Evolutionary conservation across 2,797 vertebrate species (phyloP).

Genomic region (Apogon hyalosoma): DNA sequence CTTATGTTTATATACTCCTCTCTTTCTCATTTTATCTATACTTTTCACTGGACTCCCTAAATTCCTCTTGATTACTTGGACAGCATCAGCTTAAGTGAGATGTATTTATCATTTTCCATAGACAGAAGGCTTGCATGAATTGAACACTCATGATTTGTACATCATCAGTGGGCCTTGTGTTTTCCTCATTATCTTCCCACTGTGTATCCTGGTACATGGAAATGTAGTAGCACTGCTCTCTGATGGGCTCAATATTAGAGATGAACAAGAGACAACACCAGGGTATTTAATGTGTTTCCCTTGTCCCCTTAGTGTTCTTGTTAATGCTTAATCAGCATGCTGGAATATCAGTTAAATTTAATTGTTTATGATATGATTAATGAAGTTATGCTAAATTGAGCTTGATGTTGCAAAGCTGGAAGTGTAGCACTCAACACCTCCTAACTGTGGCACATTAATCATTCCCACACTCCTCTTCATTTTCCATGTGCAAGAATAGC

Average conservation of each 20-base stretch:
- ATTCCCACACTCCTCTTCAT: conserved; percentile 44
- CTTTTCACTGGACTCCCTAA: conserved; percentile 22
- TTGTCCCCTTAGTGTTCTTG: conserved; percentile 53
- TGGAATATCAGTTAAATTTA: conserved; percentile 68
- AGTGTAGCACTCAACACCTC: conserved; percentile 54
- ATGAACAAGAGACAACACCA: conserved; percentile 20
- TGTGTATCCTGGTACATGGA: conserved; percentile 42
- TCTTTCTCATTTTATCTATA: not conserved
- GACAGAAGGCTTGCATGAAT: conserved; percentile 70
- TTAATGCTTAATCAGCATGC: conserved; percentile 65
- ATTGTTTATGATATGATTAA: conserved; percentile 75
- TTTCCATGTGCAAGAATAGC: conserved; percentile 33
- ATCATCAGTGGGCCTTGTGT: conserved; percentile 47
- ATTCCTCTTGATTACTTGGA: conserved; percentile 49
- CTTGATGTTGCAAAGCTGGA: conserved; percentile 36
- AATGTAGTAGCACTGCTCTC: conserved; percentile 30
- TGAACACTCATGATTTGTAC: conserved; percentile 65
- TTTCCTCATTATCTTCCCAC: conserved; percentile 23
- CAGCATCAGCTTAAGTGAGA: conserved; percentile 55
- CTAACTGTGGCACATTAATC: conserved; percentile 54
- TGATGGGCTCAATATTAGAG: conserved; percentile 22
- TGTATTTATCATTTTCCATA: conserved; percentile 55
- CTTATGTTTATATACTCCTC: not conserved
- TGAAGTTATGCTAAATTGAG: conserved; percentile 61
- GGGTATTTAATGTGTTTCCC: conserved; percentile 55